Conservation (phyloP, 2,113 vertebrate species). For the Hypanus sabinus region DNA sequence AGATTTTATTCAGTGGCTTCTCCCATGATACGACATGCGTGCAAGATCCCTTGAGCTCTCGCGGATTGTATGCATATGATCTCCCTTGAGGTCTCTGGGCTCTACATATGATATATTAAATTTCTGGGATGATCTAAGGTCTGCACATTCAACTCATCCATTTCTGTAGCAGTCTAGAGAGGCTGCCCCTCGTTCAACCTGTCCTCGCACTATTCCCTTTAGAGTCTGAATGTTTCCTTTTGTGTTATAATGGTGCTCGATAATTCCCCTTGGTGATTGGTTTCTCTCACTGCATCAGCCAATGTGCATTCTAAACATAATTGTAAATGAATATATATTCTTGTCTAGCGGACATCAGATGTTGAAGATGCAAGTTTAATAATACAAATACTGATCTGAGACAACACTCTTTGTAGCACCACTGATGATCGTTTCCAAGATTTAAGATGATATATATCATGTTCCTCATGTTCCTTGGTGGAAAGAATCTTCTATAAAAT, state of each 20-base stretch:
- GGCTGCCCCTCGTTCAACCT: not conserved
- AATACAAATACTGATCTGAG: not conserved
- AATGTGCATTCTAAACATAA: constrained; percentile 9
- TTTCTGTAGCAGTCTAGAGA: constrained; percentile 17
- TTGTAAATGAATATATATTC: not conserved
- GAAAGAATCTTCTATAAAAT: not conserved
- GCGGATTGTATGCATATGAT: constrained; percentile 16
- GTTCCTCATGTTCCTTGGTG: not conserved
- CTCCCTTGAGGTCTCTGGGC: not conserved
- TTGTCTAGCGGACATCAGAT: not conserved
- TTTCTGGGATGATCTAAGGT: constrained; percentile 24
- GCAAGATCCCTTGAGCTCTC: not conserved
- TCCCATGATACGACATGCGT: not conserved
- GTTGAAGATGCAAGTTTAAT: not conserved
- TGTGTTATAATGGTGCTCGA: not conserved
- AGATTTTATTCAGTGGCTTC: not conserved
- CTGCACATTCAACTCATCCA: constrained; percentile 17
- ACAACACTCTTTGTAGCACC: not conserved
- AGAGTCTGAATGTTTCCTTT: not conserved
- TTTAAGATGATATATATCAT: constrained; percentile 4
- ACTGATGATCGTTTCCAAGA: not conserved
- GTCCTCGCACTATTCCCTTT: not conserved
- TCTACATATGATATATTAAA: not conserved
- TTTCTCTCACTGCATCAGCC: not conserved
- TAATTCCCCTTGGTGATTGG: not conserved